Conservation (phyloP, 1,140 invertebrate genomes). For the Cherax quadricarinatus region DNA sequence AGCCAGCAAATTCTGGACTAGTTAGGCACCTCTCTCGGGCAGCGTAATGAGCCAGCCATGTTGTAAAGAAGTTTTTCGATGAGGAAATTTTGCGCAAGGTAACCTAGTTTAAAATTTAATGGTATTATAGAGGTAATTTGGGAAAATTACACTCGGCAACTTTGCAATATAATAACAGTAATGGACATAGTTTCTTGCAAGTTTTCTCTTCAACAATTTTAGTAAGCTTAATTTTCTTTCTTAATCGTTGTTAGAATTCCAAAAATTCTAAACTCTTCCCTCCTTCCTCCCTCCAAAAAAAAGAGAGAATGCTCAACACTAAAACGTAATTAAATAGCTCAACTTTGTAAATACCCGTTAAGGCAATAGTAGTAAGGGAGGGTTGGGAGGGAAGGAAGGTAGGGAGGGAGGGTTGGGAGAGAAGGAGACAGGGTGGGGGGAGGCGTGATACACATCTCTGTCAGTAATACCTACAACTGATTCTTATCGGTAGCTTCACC, state of each 20-base stretch:
- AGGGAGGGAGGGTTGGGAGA: no score
- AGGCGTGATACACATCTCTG: conserved; percentile 22
- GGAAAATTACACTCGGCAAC: conserved; percentile 71
- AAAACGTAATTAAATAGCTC: conserved; percentile 67
- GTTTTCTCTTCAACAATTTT: conserved; percentile 71
- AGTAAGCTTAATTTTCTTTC: conserved; percentile 71
- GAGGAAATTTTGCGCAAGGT: conserved; percentile 68
- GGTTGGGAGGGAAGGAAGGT: no score
- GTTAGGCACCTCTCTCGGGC: conserved; percentile 53
- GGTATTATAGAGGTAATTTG: conserved; percentile 71
- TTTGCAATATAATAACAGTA: conserved; percentile 71
- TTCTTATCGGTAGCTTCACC: no score
- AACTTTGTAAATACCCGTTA: conserved; percentile 58
- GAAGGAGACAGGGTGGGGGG: no score
- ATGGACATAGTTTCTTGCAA: conserved; percentile 69
- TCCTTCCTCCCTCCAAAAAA: no score
- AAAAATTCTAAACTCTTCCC: conserved; percentile 64
- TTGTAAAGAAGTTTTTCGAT: conserved; percentile 70
- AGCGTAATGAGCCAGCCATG: conserved; percentile 58
- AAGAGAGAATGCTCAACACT: conserved; percentile 53
- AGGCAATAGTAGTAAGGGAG: not conserved
- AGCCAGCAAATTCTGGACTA: conserved; percentile 55
- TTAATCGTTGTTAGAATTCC: conserved; percentile 69
- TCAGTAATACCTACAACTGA: not conserved
- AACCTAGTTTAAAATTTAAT: conserved; percentile 71